Conservation (phyloP, 2,888 invertebrate genomes). For the Ditula angustiorana region DNA sequence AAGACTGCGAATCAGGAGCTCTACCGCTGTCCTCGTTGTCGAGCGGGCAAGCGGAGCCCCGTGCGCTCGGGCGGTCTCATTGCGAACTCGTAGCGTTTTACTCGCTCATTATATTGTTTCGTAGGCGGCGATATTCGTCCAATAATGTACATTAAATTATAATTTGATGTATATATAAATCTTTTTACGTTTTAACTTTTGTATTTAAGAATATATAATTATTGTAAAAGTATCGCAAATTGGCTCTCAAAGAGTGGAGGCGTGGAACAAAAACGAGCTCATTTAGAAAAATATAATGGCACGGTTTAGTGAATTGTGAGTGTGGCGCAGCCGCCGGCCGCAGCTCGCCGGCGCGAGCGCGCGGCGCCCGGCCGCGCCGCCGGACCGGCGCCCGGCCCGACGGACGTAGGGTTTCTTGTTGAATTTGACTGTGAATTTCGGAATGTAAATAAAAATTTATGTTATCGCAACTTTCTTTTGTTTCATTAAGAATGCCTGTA, state of each 20-base stretch:
- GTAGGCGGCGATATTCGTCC: conserved; percentile 38
- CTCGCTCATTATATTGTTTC: conserved; percentile 24
- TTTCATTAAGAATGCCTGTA: conserved; percentile 9
- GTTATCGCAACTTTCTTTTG: conserved; percentile 66
- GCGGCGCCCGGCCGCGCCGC: conserved; percentile 5
- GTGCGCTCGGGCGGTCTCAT: not conserved
- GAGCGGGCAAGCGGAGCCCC: not conserved
- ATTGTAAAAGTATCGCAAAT: conserved; percentile 52
- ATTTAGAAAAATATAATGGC: conserved; percentile 52
- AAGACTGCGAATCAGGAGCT: not conserved
- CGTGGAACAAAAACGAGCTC: conserved; percentile 51
- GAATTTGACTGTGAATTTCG: conserved; percentile 81
- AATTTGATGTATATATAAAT: conserved; percentile 78
- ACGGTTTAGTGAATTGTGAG: conserved; percentile 28
- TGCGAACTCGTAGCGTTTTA: conserved; percentile 12
- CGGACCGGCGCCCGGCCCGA: not conserved
- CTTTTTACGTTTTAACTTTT: conserved; percentile 70
- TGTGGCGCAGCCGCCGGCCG: conserved; percentile 6
- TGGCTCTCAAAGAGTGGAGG: conserved; percentile 66
- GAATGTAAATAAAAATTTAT: conserved; percentile 85
- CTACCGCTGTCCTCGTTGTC: not conserved
- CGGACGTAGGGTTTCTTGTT: conserved; percentile 68
- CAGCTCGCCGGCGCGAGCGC: too few species aligned
- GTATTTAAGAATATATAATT: conserved; percentile 72
- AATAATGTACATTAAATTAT: conserved; percentile 72